phyloP scores from a whole-genome alignment of 2,888 invertebrate species.

The Amphipoea oculea region DNA sequence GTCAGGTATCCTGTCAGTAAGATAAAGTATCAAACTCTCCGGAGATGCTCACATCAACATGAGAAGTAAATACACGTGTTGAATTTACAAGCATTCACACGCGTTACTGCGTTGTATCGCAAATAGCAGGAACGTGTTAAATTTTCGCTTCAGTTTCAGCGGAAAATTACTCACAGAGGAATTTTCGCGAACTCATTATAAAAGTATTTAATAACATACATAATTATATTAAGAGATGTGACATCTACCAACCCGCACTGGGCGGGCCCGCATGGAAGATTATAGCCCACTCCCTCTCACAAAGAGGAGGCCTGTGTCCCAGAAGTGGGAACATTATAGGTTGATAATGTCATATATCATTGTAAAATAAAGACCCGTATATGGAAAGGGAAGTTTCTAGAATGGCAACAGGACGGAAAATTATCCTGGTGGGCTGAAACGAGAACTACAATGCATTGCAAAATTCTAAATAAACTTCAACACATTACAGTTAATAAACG shows the following conservation, averaged over 20 bases:
- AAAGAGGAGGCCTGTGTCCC: not conserved
- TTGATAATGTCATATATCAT: not conserved
- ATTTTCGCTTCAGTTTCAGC: slow-evolving; percentile 41
- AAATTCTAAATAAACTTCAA: slow-evolving; percentile 15
- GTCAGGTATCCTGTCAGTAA: slow-evolving; percentile 4
- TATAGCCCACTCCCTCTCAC: not conserved
- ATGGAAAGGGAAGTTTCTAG: not conserved
- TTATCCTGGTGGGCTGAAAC: not conserved
- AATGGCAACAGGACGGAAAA: not conserved
- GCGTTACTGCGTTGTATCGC: slow-evolving; percentile 27
- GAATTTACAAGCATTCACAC: slow-evolving; percentile 33
- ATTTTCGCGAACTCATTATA: slow-evolving; percentile 31
- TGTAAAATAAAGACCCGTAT: not conserved
- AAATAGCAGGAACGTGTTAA: slow-evolving; percentile 44
- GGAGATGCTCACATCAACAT: slow-evolving; percentile 25
- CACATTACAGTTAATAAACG: slow-evolving; percentile 32
- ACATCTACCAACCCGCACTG: not conserved
- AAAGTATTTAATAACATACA: slow-evolving; percentile 7
- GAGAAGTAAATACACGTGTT: slow-evolving; percentile 43
- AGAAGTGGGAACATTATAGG: not conserved
- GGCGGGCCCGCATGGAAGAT: not conserved
- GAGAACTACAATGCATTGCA: slow-evolving; percentile 3
- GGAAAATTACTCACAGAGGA: slow-evolving; percentile 45
- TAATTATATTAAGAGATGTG: not conserved
- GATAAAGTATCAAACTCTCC: slow-evolving; percentile 34